These are phyloP conservation scores for Eupeodes latifasciatus DNA, from an alignment of 2,888 invertebrate genomes.

Conservation along the genomic window DNA sequence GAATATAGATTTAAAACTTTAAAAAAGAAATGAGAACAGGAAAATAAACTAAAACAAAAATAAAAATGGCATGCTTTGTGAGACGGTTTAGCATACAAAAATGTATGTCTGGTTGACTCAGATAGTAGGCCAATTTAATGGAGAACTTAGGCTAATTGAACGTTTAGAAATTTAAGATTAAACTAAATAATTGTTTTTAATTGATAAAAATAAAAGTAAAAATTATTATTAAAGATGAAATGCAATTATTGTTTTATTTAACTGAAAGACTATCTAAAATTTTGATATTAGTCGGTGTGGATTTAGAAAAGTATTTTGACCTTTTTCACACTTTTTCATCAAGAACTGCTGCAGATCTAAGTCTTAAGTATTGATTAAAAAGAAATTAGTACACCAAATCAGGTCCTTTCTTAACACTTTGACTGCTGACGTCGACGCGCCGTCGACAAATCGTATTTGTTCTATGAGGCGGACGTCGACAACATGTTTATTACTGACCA, in stretches of 20 bases:
- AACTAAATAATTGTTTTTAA: slow-evolving; percentile 77
- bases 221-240: slow-evolving; percentile 59
- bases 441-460: no score
- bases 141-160: slow-evolving; percentile 66
- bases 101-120: slow-evolving; percentile 33
- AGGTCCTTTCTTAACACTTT: no score
- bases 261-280: not conserved
- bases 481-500: no score
- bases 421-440: no score
- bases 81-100: slow-evolving; percentile 19
- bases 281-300: no score
- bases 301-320: no score
- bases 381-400: no score
- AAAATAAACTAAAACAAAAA: not conserved
- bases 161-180: slow-evolving; percentile 69
- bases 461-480: no score
- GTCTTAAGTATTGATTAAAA: no score
- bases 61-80: slow-evolving; percentile 35
- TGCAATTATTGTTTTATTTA: slow-evolving; percentile 2
- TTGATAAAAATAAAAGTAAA: slow-evolving; percentile 69
- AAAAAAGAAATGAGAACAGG: not conserved
- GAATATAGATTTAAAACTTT: slow-evolving; percentile 49
- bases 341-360: no score
- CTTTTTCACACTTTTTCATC: no score
- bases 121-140: slow-evolving; percentile 45